These are phyloP conservation scores for Atethmia centrago DNA, from an alignment of 2,888 invertebrate genomes.

Conservation along the genomic window DNA sequence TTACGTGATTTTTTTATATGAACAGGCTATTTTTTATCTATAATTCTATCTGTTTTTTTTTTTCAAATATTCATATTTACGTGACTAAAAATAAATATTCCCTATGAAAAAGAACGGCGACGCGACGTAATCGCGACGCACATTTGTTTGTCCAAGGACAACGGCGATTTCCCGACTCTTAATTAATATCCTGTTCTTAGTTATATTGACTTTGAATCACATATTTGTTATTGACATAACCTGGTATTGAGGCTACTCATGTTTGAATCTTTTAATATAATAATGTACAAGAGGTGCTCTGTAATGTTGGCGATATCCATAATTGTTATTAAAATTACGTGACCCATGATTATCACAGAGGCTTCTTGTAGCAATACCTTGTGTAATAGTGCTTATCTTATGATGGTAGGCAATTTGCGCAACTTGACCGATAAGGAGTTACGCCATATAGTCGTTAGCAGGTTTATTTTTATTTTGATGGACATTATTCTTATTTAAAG, in stretches of 20 bases:
- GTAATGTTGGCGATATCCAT: constrained; percentile 27
- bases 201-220: constrained; percentile 43
- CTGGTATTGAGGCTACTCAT: constrained; percentile 37
- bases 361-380: constrained; percentile 56
- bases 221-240: constrained; percentile 24
- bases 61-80: no score
- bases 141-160: no score
- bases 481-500: constrained; percentile 56
- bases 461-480: constrained; percentile 43
- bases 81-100: no score
- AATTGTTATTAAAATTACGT: constrained; percentile 56
- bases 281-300: constrained; percentile 31
- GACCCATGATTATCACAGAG: constrained; percentile 36
- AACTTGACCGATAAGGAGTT: constrained; percentile 67
- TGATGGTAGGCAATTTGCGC: constrained; percentile 56
- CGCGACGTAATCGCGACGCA: no score
- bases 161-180: no score
- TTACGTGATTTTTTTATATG: no score
- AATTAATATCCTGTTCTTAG: constrained; percentile 18
- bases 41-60: no score
- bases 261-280: constrained; percentile 20
- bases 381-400: constrained; percentile 71
- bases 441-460: constrained; percentile 54
- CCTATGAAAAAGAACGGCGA: no score
- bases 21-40: no score